These are phyloP conservation scores for Ophioninae sp. DNA, from an alignment of 2,888 invertebrate genomes.

Conservation along the genomic window DNA sequence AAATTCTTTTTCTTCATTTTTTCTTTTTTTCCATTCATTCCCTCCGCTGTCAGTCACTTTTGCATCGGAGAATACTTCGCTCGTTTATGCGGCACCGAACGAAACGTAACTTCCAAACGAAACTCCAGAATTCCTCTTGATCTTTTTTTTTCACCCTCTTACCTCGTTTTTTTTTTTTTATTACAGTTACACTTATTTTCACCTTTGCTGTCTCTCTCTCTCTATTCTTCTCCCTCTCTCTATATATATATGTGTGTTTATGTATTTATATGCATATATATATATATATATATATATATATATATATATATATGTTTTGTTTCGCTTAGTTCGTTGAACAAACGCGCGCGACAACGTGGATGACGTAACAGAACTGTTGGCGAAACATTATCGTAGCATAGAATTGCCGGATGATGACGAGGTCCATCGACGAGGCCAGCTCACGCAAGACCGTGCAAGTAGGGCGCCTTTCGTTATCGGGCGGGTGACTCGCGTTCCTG, in stretches of 20 bases:
- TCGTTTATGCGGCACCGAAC: constrained; percentile 72
- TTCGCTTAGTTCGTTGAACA: constrained; percentile 12
- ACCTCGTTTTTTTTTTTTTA: constrained; percentile 21
- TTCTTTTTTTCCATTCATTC: constrained; percentile 71
- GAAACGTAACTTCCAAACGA: constrained; percentile 68
- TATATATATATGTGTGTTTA: not conserved
- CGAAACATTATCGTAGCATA: constrained; percentile 46
- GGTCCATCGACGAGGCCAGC: constrained; percentile 76
- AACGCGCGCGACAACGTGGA: constrained; percentile 44
- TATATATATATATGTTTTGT: not conserved
- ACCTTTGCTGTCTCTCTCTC: not conserved
- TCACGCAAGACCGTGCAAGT: constrained; percentile 75
- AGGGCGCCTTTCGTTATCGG: constrained; percentile 74
- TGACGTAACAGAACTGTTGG: constrained; percentile 35
- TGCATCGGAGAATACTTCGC: constrained; percentile 71
- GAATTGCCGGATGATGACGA: constrained; percentile 53
- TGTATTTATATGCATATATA: not conserved
- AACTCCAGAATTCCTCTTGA: constrained; percentile 1
- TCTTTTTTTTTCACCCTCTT: constrained; percentile 34
- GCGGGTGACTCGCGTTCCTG: constrained; percentile 78
- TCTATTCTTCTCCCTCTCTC: constrained; percentile 15
- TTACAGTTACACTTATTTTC: constrained; percentile 14
- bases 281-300: not conserved
- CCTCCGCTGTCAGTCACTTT: constrained; percentile 59
- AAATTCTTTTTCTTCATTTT: constrained; percentile 47